These are phyloP conservation scores for Hypotaenidia philippensis DNA, from an alignment of 2,797 vertebrate genomes.

Conservation along the genomic window DNA sequence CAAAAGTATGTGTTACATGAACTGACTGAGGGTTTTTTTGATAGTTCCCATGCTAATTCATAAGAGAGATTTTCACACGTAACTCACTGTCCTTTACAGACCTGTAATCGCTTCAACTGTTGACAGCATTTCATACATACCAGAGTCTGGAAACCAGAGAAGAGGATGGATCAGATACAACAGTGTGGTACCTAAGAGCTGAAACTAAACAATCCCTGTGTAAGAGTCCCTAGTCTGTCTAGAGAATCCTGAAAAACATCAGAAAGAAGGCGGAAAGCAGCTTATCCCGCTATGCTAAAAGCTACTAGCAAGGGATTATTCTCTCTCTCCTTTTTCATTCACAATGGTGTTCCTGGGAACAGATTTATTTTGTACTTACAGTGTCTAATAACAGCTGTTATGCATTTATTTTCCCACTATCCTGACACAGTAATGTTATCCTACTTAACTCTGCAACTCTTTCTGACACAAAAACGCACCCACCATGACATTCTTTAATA, in stretches of 20 bases:
- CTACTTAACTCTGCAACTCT: background rate
- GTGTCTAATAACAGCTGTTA: constrained; percentile 20
- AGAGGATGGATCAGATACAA: background rate
- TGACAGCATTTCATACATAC: background rate
- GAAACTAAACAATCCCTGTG: background rate
- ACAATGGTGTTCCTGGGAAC: background rate
- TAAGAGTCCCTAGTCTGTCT: background rate
- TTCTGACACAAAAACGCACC: background rate
- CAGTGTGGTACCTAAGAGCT: background rate
- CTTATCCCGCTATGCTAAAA: background rate
- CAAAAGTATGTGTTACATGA: background rate
- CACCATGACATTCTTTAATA: background rate
- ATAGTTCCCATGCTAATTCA: background rate
- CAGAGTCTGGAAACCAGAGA: background rate
- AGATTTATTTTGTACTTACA: constrained; percentile 21
- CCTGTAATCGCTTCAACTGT: background rate
- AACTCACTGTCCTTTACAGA: background rate
- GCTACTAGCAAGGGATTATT: background rate
- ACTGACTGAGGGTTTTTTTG: background rate
- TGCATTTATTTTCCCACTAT: constrained; percentile 2
- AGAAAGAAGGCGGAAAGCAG: background rate
- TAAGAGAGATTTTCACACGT: background rate
- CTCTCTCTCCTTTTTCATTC: background rate
- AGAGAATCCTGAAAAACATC: background rate
- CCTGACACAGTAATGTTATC: constrained; percentile 2